Base-by-base conservation (phyloP, 2,113 vertebrate species). In the Corythornis madagascariensis region DNA sequence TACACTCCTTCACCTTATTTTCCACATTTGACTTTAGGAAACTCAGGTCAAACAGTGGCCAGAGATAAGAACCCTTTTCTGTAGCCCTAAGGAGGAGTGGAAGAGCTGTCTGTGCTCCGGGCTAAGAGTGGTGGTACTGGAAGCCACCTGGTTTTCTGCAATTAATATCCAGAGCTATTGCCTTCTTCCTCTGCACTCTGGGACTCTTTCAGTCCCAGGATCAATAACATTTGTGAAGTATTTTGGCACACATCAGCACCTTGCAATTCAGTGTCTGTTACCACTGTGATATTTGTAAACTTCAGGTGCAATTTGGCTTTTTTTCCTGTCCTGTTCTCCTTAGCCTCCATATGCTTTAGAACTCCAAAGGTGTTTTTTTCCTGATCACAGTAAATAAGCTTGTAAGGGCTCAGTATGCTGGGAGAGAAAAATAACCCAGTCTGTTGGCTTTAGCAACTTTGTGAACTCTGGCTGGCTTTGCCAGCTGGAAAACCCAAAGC, bases 401-500 rank as follows among this genome's bases (percentile, higher is more conserved):
- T 88, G 61, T 73, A 83, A 83, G 59, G 67, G 21, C 43, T 80
- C n/a, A 70, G 1, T 48, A 29, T 29, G 40, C 9, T 5, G 5
- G 12, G 31, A 65, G 28, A 85, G 56, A 91, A 89, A 48, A 88
- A 89, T 66, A 89, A 87, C 38, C 31, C 35, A 48, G 69, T 89
- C 61, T 91, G 52, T 76, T 60, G 22, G 21, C 43, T 93, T 92
- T 88, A 64, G 82, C 74, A 91, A 16, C 64, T 76, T 61, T 76
- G 52, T 89, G 74, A 89, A 76, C 74, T 73, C 65, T 55, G 47
- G 2, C 35, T 92, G 57, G 38, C 42, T 59, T 33, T 80, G 75
- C 57, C 78, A 87, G 81, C 60, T 64, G 52, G 48, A 71, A 94
- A 93, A 91, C 75, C 78, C 89, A 84, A 96, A 90, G 81, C 55